Evolutionary conservation across 2,888 invertebrate genomes (phyloP).

Genomic region (Oasisia sp.): DNA sequence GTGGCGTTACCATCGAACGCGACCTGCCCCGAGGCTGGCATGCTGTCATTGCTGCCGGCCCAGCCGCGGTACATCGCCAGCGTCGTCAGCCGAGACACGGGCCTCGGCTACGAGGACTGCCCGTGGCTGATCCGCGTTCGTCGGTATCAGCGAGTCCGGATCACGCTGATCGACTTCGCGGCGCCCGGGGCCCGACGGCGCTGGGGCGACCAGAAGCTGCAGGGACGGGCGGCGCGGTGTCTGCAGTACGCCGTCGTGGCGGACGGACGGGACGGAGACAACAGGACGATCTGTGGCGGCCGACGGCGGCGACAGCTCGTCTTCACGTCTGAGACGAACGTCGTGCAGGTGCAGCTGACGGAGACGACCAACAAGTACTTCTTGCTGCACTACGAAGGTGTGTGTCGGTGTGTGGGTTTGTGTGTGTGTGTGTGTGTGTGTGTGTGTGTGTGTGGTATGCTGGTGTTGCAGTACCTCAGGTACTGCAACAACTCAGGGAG

Average conservation of each 20-base stretch:
- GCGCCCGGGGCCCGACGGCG: constrained; percentile 6
- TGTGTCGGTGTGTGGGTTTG: not conserved
- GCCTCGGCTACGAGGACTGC: not conserved
- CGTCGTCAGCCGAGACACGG: constrained; percentile 11
- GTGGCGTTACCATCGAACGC: not conserved
- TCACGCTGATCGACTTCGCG: constrained; percentile 1
- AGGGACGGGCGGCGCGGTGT: not conserved
- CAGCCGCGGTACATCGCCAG: not conserved
- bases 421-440: not conserved
- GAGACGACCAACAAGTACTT: constrained; percentile 33
- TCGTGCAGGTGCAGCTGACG: constrained; percentile 30
- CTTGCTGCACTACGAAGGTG: constrained; percentile 36
- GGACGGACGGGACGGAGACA: constrained; percentile 23
- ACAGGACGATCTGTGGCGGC: constrained; percentile 37
- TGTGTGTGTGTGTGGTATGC: too few relatives aligned
- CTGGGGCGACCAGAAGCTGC: not conserved
- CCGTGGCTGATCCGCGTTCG: not conserved
- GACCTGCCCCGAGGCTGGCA: not conserved
- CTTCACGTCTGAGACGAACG: constrained; percentile 30
- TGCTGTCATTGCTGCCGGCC: not conserved
- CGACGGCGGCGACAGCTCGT: constrained; percentile 29
- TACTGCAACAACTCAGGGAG: too few relatives aligned
- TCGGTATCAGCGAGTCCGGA: not conserved
- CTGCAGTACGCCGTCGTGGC: constrained; percentile 29
- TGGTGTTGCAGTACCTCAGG: too few relatives aligned